Percentiles rank a stretch among this genome's conserved stretches.
Evolutionary conservation across 2,888 invertebrate genomes (phyloP).

Genomic region (Lobophora halterata): DNA sequence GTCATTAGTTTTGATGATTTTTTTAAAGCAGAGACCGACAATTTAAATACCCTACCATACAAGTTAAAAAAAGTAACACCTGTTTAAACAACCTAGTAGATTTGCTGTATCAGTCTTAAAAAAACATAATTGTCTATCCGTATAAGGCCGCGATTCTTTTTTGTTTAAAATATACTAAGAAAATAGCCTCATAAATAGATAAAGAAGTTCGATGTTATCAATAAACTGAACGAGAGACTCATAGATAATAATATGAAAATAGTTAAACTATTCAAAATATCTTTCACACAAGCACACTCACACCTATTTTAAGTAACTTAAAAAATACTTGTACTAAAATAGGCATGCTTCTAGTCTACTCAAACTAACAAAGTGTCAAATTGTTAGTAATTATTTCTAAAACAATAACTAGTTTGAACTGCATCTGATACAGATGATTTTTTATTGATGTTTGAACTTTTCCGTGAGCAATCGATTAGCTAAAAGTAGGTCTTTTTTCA

Average conservation of each 20-base stretch:
- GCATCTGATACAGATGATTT: constrained; percentile 77
- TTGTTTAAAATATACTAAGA: constrained; percentile 21
- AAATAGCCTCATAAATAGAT: constrained; percentile 15
- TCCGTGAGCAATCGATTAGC: constrained; percentile 59
- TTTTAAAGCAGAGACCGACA: too few relatives aligned
- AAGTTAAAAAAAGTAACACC: constrained; percentile 15
- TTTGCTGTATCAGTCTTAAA: constrained; percentile 25
- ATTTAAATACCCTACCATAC: too few relatives aligned
- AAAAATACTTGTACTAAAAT: constrained; percentile 78
- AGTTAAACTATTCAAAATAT: constrained; percentile 1
- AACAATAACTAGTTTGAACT: constrained; percentile 66
- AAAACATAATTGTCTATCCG: constrained; percentile 10
- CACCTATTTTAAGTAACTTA: constrained; percentile 63
- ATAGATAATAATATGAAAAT: constrained; percentile 7
- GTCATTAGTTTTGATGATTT: too few relatives aligned
- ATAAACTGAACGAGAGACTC: too few relatives aligned
- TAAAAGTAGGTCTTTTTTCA: constrained; percentile 30
- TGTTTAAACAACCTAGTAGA: too few relatives aligned
- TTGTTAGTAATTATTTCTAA: constrained; percentile 69
- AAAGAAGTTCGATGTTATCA: too few relatives aligned
- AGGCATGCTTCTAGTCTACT: constrained; percentile 72
- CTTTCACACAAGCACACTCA: constrained; percentile 60
- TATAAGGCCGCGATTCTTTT: constrained; percentile 23
- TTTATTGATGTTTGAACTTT: constrained; percentile 65
- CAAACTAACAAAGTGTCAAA: constrained; percentile 59